Percentiles rank a stretch among this genome's conserved stretches.
These are phyloP conservation scores for Drosophila recens DNA, from an alignment of 2,888 invertebrate species.

Conservation along the genomic window DNA sequence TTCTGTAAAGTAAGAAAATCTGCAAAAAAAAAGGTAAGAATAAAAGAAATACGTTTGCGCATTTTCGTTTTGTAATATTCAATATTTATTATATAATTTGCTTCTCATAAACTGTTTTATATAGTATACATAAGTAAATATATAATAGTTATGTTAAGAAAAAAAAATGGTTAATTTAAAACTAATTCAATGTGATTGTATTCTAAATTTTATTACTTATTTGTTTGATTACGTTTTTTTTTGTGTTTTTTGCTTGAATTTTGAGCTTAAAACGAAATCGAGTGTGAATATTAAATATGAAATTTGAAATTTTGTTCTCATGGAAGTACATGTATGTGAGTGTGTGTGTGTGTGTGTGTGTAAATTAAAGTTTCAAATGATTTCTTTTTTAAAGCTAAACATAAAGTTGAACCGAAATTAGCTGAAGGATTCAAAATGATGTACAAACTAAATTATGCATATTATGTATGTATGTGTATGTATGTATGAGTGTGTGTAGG, in stretches of 20 bases:
- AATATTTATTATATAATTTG: slow-evolving; percentile 74
- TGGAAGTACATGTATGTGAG: slow-evolving; percentile 51
- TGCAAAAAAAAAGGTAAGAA: not conserved
- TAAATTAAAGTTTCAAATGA: slow-evolving; percentile 43
- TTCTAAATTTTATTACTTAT: slow-evolving; percentile 2
- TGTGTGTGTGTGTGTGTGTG: slow-evolving; percentile 25
- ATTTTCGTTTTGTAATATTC: slow-evolving; percentile 66
- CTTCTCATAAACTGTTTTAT: slow-evolving; percentile 65
- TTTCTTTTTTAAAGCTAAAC: slow-evolving; percentile 47
- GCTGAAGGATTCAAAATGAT: slow-evolving; percentile 30
- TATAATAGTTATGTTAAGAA: slow-evolving; percentile 62
- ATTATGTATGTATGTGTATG: slow-evolving; percentile 1
- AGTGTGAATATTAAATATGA: slow-evolving; percentile 29
- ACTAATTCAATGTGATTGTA: slow-evolving; percentile 58
- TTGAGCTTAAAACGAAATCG: slow-evolving; percentile 31
- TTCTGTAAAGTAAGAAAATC: not conserved
- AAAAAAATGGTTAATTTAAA: slow-evolving; percentile 51
- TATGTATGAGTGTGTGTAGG: slow-evolving; percentile 19
- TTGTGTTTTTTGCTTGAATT: slow-evolving; percentile 2
- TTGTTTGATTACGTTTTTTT: slow-evolving; percentile 30
- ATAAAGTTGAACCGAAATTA: slow-evolving; percentile 30
- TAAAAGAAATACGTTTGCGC: not conserved
- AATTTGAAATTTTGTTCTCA: slow-evolving; percentile 55
- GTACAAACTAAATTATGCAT: slow-evolving; percentile 19
- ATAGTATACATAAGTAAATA: slow-evolving; percentile 66